phyloP scores from a whole-genome alignment of 2,888 invertebrate genomes.

The Macrophya alboannulata region DNA sequence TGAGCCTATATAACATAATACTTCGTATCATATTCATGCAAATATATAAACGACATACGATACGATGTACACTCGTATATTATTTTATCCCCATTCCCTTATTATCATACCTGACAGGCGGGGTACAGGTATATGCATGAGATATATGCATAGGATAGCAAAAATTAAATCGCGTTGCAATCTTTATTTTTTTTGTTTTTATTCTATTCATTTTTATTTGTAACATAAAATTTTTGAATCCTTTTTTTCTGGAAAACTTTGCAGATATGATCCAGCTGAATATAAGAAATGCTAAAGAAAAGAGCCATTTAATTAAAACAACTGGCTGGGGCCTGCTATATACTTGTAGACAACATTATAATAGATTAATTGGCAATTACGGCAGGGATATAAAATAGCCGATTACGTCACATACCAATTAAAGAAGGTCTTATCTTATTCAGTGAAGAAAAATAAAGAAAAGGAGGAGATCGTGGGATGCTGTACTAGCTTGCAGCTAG shows the following conservation, averaged over 20 bases:
- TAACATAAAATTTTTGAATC: not conserved
- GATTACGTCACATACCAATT: slow-evolving; percentile 56
- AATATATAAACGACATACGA: slow-evolving; percentile 35
- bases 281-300: not conserved
- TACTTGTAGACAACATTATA: slow-evolving; percentile 41
- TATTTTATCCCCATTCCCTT: slow-evolving; percentile 3
- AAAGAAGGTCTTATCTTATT: slow-evolving; percentile 17
- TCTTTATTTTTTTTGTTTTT: not conserved
- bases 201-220: not conserved
- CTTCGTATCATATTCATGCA: slow-evolving; percentile 21
- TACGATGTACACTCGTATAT: not conserved
- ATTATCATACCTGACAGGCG: not conserved
- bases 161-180: not conserved
- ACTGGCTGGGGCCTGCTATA: not conserved
- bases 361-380: slow-evolving; percentile 43
- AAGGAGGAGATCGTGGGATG: too few species aligned
- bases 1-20: slow-evolving; percentile 17
- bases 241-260: not conserved
- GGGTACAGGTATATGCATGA: not conserved
- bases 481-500: not conserved
- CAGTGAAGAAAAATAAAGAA: not conserved
- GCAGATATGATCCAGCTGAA: not conserved
- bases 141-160: not conserved
- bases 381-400: slow-evolving; percentile 9
- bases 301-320: slow-evolving; percentile 3